A percentile compares a stretch with the other conserved stretches of the same genome.
Evolutionary conservation across 2,888 invertebrate genomes (phyloP).

Genomic region (Dichetophora obliterata): DNA sequence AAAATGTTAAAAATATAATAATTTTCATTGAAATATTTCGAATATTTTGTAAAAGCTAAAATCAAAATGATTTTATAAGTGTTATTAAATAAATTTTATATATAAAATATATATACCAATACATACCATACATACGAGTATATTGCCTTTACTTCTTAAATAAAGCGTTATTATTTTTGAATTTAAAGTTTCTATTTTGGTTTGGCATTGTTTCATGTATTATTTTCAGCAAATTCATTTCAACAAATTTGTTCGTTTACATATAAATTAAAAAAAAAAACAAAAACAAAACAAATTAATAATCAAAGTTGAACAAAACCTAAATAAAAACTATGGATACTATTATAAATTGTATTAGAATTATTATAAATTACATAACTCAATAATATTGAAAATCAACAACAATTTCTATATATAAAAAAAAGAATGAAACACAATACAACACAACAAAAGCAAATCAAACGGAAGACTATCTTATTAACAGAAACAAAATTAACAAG

Average conservation of each 20-base stretch:
- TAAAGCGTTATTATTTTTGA: background rate
- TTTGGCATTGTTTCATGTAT: background rate
- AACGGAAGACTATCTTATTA: slow-evolving; percentile 33
- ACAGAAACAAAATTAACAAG: slow-evolving; percentile 12
- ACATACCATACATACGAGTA: slow-evolving; percentile 26
- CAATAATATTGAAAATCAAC: slow-evolving; percentile 25
- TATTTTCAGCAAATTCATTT: background rate
- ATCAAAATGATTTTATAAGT: slow-evolving; percentile 64
- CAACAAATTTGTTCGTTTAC: background rate
- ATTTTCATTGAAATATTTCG: slow-evolving; percentile 53
- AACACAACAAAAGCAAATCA: slow-evolving; percentile 28
- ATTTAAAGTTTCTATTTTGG: background rate
- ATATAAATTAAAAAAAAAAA: slow-evolving; percentile 36
- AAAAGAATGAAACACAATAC: slow-evolving; percentile 12
- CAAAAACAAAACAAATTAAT: slow-evolving; percentile 12
- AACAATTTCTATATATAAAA: slow-evolving; percentile 34
- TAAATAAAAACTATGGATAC: slow-evolving; percentile 20
- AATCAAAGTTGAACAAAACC: background rate
- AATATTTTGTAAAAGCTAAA: slow-evolving; percentile 54
- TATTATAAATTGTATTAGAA: slow-evolving; percentile 32
- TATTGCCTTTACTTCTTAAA: slow-evolving; percentile 29
- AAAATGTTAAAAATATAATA: slow-evolving; percentile 44
- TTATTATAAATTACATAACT: slow-evolving; percentile 26
- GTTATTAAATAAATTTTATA: slow-evolving; percentile 62
- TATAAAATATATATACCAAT: slow-evolving; percentile 38